Percentiles rank a stretch among this genome's conserved stretches.
Conservation (phyloP, 2,888 invertebrate species). For the Scaeva pyrastri region DNA sequence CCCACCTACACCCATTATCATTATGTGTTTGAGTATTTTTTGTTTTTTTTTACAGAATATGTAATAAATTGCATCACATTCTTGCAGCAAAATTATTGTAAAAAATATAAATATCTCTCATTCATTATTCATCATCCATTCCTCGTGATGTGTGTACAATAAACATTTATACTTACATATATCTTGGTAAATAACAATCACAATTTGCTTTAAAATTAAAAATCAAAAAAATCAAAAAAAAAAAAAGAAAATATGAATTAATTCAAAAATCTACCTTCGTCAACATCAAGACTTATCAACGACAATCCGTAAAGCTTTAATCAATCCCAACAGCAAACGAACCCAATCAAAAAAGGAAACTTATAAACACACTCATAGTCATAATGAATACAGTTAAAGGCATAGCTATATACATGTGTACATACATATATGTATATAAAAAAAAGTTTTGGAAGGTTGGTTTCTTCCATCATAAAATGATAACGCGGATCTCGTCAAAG, state of each 20-base stretch:
- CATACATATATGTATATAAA: background rate
- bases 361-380: constrained; percentile 8
- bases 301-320: constrained; percentile 28
- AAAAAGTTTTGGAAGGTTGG: constrained; percentile 25
- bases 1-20: background rate
- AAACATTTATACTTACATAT: background rate
- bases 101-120: background rate
- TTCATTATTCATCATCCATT: constrained; percentile 24
- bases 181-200: no score
- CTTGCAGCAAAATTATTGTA: background rate
- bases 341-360: background rate
- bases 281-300: constrained; percentile 24
- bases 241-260: constrained; percentile 27
- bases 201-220: constrained; percentile 23
- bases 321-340: constrained; percentile 1
- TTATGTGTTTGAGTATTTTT: background rate
- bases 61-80: constrained; percentile 20
- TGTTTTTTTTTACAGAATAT: no score
- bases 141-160: background rate
- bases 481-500: constrained; percentile 74
- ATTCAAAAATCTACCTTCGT: background rate
- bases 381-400: no score
- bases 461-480: constrained; percentile 63
- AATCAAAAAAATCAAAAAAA: no score
- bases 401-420: no score